Evolutionary conservation across 30 jellyfish, hydroid and myxozoan genomes (phyloP).

Genomic region (Aurelia aurita complex sp. Pacific): DNA sequence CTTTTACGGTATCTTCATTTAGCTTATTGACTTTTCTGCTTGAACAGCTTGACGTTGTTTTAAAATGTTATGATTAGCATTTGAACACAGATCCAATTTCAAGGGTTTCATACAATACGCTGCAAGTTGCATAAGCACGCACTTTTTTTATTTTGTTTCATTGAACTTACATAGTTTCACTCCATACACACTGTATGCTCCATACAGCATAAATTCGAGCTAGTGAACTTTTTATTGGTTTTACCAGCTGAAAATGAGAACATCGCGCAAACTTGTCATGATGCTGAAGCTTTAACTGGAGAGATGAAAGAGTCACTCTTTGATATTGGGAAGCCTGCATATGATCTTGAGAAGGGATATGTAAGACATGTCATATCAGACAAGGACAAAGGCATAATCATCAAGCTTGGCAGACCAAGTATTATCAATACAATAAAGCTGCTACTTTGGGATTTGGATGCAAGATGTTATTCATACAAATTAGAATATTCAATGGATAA

Average conservation of each 20-base stretch:
- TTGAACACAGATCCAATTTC: too few species aligned
- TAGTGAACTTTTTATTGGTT: too few species aligned
- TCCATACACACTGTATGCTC: not conserved
- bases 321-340: constrained; percentile 60
- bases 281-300: constrained; percentile 84
- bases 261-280: constrained; percentile 85
- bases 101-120: too few species aligned
- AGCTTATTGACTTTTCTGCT: too few species aligned
- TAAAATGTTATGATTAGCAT: too few species aligned
- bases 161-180: too few species aligned
- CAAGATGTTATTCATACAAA: constrained; percentile 77
- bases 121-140: too few species aligned
- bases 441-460: constrained; percentile 87
- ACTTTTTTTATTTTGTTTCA: not conserved
- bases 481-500: constrained; percentile 81
- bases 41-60: too few species aligned
- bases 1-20: too few species aligned
- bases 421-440: constrained; percentile 79
- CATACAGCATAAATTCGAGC: not conserved
- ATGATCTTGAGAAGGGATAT: constrained; percentile 88
- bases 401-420: constrained; percentile 89
- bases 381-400: constrained; percentile 64
- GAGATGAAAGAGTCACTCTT: constrained; percentile 84
- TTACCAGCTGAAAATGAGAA: constrained; percentile 71
- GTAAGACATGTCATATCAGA: constrained; percentile 76